Base-by-base conservation (phyloP, 1,140 invertebrate species). In the Aradophagus sp. region DNA sequence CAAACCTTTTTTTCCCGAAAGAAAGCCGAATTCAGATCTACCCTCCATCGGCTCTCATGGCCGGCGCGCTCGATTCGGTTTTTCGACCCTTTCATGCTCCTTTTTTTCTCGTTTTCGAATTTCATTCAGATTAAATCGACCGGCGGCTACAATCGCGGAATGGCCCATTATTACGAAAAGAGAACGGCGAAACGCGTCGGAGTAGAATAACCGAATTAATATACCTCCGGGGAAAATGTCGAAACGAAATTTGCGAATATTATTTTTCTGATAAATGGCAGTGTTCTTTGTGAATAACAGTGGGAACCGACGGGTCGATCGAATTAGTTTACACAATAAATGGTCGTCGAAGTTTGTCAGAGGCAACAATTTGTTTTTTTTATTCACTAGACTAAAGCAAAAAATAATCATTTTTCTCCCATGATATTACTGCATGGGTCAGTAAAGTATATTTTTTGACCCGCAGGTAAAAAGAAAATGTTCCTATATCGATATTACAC, bases 151-250 rank as follows among this genome's bases (percentile, higher is more conserved):
- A 52, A 59, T 71, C 48, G 32, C 16, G 42, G 41, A 58, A 52
- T 58, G 59, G 23, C 38, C 67, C 55, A 72, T 72, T 55, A 72
- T 72, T 61, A 55, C 45, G 48, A 50, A 61, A 59, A 62, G 47
- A 44, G 56, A 62, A 66, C 52, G 62, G 41, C 35, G 47, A 31
- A 48, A 48, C 53, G 68, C 59, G 68, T 65, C 31, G 53, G 48
- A 66, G 69, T 66, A 50, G 56, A 72, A 66, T 62, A 62, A 66
- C 61, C 69, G 56, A 66, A 72, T 72, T 72, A 72, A 72, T 72
- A 62, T 50, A 72, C 35, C 61, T 56, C 48, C 38, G 23, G 61
- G 59, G 48, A 61, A 52, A 59, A 70, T 53, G 65, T 61, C 36
- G 32, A 26, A 66, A 50, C 55, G 29, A 56, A 72, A 66, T 66